Evolutionary conservation across 1,140 invertebrate genomes (phyloP), one percentile per base, ranked within the genome.

Genomic region (Steinernema feltiae): DNA sequence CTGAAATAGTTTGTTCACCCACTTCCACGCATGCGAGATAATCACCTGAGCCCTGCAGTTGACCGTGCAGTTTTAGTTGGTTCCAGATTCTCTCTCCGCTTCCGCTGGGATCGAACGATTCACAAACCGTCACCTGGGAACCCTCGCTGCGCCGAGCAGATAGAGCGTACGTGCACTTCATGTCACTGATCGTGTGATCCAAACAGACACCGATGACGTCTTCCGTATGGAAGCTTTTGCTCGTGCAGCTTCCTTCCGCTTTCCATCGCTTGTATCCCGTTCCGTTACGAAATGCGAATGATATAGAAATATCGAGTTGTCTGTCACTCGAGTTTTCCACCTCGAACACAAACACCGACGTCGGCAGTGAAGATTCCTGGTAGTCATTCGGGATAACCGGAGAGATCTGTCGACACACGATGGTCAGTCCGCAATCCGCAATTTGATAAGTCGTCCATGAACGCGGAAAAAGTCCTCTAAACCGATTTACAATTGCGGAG

Each of bases 331-430:
- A 85, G 84, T 91, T 63, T 63, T 63, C 53, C 7, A 63, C 24
- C 3, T 63, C 53, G 24, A 63, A 63, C 3, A 63, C 53, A 21
- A 63, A 63, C 7, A 63, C 53, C 3, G 53, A n/a, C 3, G 53
- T 63, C 24, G 53, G 53, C 53, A 63, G 24, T 21, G 53, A 63
- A 12, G 53, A 63, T 27, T 63, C 53, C 24, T 27, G 15, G 53
- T 97, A 97, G 88, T 97, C 92, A 85, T 94, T 90, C 21, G 93
- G 93, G 84, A 94, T 92, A n/a, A 95, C 90, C n/a, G 93, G 93
- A 72, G 92, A 94, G 76, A 96, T 90, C 89, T 97, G 94, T 71
- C 92, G 89, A 86, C 93, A 94, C 29, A 90, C 89, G 30, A 96
- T 87, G 80, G 90, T 91, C 15, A 96, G 87, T 21, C 91, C 90